These are phyloP conservation scores for Sciurus niger DNA, from an alignment of 2,113 vertebrate species.

Conservation along the genomic window DNA sequence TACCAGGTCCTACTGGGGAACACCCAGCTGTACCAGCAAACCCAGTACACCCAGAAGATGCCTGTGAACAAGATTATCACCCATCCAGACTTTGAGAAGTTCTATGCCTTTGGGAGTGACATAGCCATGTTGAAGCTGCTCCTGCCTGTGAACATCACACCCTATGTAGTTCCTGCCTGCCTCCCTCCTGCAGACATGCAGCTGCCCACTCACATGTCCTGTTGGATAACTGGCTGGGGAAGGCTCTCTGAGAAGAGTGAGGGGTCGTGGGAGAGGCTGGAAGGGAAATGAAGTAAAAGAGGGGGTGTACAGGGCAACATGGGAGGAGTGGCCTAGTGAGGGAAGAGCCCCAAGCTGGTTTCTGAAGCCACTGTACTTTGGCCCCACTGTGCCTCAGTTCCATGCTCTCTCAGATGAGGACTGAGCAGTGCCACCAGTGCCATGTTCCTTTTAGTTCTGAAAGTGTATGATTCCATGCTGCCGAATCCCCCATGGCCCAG, in stretches of 20 bases:
- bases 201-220: not conserved
- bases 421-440: not conserved
- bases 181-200: constrained; percentile 17
- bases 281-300: not conserved
- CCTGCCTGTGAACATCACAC: constrained; percentile 49
- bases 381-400: not conserved
- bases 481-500: not conserved
- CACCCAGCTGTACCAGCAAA: constrained; percentile 34
- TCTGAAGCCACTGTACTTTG: not conserved
- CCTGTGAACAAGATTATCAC: constrained; percentile 24
- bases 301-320: not conserved
- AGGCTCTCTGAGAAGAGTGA: constrained; percentile 47
- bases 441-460: not conserved
- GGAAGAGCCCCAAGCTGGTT: not conserved
- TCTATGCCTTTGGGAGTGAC: constrained; percentile 67
- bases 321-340: too few species aligned
- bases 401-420: not conserved
- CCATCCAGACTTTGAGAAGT: constrained; percentile 74
- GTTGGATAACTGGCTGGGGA: constrained; percentile 70
- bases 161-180: not conserved
- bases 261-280: not conserved
- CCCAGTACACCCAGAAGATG: constrained; percentile 7
- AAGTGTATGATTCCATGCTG: not conserved
- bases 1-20: constrained; percentile 57
- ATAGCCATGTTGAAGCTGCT: constrained; percentile 68